Base-by-base conservation (phyloP, 2,113 vertebrate species). In the Apaloderma vittatum region DNA sequence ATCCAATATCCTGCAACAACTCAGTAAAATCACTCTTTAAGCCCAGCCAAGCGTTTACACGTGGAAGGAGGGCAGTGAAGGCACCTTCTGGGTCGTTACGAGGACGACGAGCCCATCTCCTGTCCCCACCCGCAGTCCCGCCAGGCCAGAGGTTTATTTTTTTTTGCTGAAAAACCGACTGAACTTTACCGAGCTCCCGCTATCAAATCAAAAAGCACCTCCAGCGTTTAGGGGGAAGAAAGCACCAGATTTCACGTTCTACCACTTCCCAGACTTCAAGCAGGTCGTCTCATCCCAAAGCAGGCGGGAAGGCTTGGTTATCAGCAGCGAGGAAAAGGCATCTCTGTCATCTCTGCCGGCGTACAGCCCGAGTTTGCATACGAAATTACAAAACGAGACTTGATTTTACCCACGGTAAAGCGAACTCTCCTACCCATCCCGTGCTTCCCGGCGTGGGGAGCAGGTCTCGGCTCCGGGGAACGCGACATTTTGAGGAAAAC, bases 1-100 rank as follows among this genome's bases (percentile, higher is more conserved):
- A 37, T 9, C 46, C n/a, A 23, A 7, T 32, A 14, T 23, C 46
- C 18, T 18, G 40, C 4, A 11, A n/a, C 63, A 65, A 58, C 26
- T 6, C 10, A 3, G 62, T 16, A 51, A 73, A 67, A 57, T 27
- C 22, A 15, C 18, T 26, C 3, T n/a, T 48, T 17, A 32, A 66
- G 66, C 58, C 29, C 2, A 0, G 48, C 5, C 8, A 0, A 58
- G 32, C 8, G 12, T 15, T 29, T 29, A 20, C 13, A 24, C 2
- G 2, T 7, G 49, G 10, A 34, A 48, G 37, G 30, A 66, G 24
- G 29, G 13, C 32, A 52, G 24, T 1, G 29, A 46, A 1, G 19
- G 55, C 0, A 0, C 15, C 26, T 81, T 32, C 27, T 57, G 54
- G 23, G 62, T 58, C 72, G 54, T 37, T 5, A 49, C 11, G 0